These are phyloP conservation scores for Erebia palarica DNA, from an alignment of 2,888 invertebrate genomes.

Conservation along the genomic window DNA sequence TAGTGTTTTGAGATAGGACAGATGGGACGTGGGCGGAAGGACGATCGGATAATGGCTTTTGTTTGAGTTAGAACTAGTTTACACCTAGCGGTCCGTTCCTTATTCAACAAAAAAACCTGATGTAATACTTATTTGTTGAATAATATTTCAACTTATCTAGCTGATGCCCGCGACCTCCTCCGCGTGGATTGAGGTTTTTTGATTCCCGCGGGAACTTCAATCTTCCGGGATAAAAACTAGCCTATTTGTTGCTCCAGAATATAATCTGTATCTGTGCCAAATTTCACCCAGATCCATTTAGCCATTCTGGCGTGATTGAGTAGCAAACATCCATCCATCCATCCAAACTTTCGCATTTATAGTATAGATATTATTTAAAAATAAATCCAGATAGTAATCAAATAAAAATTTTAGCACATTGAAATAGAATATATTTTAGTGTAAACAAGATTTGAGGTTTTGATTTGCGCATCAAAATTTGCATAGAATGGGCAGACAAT, in stretches of 20 bases:
- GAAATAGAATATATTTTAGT: constrained; percentile 6
- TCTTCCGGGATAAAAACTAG: too few relatives aligned
- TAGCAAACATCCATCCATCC: too few relatives aligned
- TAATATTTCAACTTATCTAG: too few relatives aligned
- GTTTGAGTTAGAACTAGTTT: neutral
- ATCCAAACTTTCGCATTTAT: too few relatives aligned
- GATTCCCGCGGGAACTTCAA: too few relatives aligned
- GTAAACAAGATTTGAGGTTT: constrained; percentile 26
- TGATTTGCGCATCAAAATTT: constrained; percentile 42
- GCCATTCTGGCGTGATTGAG: too few relatives aligned
- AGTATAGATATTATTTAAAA: neutral
- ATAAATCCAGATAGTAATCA: neutral
- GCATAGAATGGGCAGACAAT: constrained; percentile 48
- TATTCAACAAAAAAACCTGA: neutral
- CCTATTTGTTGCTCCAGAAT: too few relatives aligned
- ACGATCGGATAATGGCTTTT: constrained; percentile 52
- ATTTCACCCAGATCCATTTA: too few relatives aligned
- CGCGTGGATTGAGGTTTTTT: too few relatives aligned
- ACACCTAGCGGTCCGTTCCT: neutral
- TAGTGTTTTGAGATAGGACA: constrained; percentile 65
- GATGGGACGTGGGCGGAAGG: constrained; percentile 66
- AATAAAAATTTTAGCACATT: neutral
- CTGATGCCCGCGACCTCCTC: too few relatives aligned
- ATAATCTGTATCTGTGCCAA: too few relatives aligned
- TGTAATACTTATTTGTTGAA: too few relatives aligned